A percentile compares a stretch with the other conserved stretches of the same genome.
Evolutionary conservation across 2,113 vertebrate genomes (phyloP).

Genomic region (Nerophis lumbriciformis): DNA sequence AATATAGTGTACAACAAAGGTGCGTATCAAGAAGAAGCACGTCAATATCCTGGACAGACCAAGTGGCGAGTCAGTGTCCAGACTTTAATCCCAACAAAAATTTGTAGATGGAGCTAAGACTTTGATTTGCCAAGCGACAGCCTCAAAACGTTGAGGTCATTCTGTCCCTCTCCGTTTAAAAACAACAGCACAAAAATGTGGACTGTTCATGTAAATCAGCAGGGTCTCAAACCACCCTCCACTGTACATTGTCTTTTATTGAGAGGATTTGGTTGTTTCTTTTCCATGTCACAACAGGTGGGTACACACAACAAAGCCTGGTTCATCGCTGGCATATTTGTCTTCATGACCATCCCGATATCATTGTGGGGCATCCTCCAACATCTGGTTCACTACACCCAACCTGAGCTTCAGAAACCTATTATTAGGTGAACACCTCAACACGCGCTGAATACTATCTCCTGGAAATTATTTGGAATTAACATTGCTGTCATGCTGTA

Average conservation of each 20-base stretch:
- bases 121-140: too few species aligned
- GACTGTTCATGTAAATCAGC: too few species aligned
- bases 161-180: too few species aligned
- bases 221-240: not conserved
- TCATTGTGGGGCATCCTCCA: slow-evolving; percentile 96
- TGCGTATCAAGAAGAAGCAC: too few species aligned
- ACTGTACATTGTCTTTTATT: not conserved
- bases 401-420: slow-evolving; percentile 94
- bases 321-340: slow-evolving; percentile 96
- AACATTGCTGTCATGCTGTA: not conserved
- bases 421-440: slow-evolving; percentile 84
- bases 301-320: slow-evolving; percentile 92
- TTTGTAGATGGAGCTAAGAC: too few species aligned
- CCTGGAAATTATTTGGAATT: not conserved
- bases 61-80: too few species aligned
- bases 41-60: too few species aligned
- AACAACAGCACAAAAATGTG: too few species aligned
- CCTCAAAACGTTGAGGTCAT: too few species aligned
- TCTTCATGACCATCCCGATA: slow-evolving; percentile 94
- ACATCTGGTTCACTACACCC: slow-evolving; percentile 95
- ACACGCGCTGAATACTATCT: not conserved
- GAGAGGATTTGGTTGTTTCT: not conserved
- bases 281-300: slow-evolving; percentile 68
- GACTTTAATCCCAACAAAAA: too few species aligned
- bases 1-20: too few species aligned